Evolutionary conservation across 2,888 invertebrate genomes (phyloP).

Genomic region (Blera fallax): DNA sequence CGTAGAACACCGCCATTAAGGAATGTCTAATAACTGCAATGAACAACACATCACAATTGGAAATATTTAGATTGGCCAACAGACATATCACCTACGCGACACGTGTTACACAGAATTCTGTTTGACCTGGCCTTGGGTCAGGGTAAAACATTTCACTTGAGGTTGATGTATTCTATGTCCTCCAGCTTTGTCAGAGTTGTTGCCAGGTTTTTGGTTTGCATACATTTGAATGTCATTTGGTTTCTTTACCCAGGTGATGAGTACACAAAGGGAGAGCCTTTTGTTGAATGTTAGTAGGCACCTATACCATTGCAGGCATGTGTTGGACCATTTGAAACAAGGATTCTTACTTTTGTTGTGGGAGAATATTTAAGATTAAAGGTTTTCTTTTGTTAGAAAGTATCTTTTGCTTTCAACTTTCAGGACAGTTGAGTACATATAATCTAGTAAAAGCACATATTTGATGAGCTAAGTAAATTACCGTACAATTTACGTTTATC

Average conservation of each 20-base stretch:
- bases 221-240: slow-evolving; percentile 16
- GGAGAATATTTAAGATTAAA: neutral
- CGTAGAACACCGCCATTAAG: neutral
- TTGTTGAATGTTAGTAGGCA: neutral
- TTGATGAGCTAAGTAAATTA: too few species aligned
- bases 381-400: neutral
- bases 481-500: too few species aligned
- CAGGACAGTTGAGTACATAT: too few species aligned
- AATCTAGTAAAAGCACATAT: too few species aligned
- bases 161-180: neutral
- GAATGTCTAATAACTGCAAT: slow-evolving; percentile 1
- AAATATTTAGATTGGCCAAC: neutral
- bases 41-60: slow-evolving; percentile 17
- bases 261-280: neutral
- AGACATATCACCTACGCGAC: slow-evolving; percentile 15
- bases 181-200: neutral
- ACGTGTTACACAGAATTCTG: neutral
- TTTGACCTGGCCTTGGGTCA: neutral
- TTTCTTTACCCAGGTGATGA: neutral
- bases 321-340: neutral
- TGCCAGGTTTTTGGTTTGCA: neutral
- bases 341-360: neutral
- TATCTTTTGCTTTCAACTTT: too few species aligned
- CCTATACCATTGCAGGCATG: neutral
- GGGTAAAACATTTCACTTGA: neutral